phyloP scores from a whole-genome alignment of 2,888 invertebrate genomes.

The Byasa hedistus region DNA sequence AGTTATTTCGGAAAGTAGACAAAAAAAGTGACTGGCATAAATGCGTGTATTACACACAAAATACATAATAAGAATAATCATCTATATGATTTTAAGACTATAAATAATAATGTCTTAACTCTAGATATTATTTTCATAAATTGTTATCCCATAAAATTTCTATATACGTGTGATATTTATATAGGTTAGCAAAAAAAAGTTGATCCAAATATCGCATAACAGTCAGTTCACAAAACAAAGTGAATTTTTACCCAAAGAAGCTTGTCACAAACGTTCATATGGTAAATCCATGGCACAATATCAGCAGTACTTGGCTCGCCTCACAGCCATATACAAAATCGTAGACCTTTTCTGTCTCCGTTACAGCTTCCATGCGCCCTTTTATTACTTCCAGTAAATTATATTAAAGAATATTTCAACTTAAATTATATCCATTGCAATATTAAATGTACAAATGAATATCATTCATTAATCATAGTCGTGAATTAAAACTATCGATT shows the following conservation, averaged over 20 bases:
- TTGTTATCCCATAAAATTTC: too few relatives aligned
- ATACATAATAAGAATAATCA: too few relatives aligned
- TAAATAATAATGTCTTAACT: too few relatives aligned
- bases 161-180: too few relatives aligned
- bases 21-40: too few relatives aligned
- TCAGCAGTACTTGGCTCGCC: constrained; percentile 21
- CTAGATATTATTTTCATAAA: too few relatives aligned
- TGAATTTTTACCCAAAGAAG: neutral
- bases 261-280: constrained; percentile 12
- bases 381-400: neutral
- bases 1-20: too few relatives aligned
- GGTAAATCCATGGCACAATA: constrained; percentile 24
- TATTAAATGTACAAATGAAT: neutral
- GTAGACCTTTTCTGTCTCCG: constrained; percentile 47
- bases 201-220: neutral
- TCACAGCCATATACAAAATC: constrained; percentile 32
- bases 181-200: too few relatives aligned
- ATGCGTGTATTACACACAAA: too few relatives aligned
- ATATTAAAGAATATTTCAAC: neutral
- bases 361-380: constrained; percentile 5
- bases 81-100: too few relatives aligned
- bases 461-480: neutral
- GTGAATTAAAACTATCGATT: neutral
- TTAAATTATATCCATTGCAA: neutral
- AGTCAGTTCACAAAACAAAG: neutral